phyloP scores from a whole-genome alignment of 2,113 vertebrate genomes.

The Chloropsis cyanopogon region DNA sequence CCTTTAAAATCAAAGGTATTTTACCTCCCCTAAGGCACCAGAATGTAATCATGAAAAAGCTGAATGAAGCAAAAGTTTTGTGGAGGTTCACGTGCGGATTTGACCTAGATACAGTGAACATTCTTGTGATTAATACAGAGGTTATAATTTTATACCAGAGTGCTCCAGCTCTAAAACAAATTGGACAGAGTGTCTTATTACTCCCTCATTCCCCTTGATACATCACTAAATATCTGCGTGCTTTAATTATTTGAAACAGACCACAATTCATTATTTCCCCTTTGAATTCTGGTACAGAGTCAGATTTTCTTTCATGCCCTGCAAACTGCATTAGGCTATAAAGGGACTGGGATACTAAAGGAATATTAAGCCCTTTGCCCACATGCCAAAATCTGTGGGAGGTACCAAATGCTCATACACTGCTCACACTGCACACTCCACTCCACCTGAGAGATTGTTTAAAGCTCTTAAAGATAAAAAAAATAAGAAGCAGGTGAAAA shows the following conservation, averaged over 20 bases:
- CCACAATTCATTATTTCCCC: not conserved
- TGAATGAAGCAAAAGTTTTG: conserved; percentile 59
- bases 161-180: not conserved
- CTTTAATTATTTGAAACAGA: conserved; percentile 4
- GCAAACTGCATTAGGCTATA: not conserved
- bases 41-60: conserved; percentile 17
- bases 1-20: not conserved
- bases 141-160: not conserved
- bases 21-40: not conserved
- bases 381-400: not conserved
- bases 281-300: not conserved
- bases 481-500: not conserved
- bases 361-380: not conserved
- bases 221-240: not conserved
- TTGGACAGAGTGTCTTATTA: not conserved
- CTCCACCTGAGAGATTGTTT: not conserved
- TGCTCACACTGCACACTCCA: not conserved
- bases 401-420: not conserved
- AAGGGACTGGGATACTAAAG: not conserved
- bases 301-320: not conserved
- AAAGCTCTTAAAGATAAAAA: not conserved
- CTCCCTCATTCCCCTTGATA: not conserved
- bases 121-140: not conserved
- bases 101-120: conserved; percentile 45
- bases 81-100: not conserved